Evolutionary conservation across 1,140 invertebrate genomes (phyloP), one percentile per base, ranked within the genome.

Genomic region (Pristionchus pacificus): DNA sequence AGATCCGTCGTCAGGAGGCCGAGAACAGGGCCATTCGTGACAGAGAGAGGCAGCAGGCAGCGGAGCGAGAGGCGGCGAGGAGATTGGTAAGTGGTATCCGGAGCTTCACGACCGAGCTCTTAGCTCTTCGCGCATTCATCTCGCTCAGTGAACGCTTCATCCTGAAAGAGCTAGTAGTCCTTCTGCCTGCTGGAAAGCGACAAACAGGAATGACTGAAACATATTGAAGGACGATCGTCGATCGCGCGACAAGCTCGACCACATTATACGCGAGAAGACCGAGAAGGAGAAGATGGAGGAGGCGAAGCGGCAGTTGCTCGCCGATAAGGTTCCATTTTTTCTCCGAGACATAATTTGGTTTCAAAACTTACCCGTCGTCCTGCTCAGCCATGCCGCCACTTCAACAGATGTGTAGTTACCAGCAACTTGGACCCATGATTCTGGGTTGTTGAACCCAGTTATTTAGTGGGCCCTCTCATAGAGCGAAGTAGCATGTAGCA

Each of bases 281-380:
- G 82, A 84, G 19, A 75, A 74, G 28, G 80, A 84, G 63, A 33
- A 70, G 25, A 78, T 80, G 33, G 82, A 84, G 57, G 14, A 49
- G 2, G 80, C 84, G 66, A 75, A 72, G 29, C 32, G 76, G 49
- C 60, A 75, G 25, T 38, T 77, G 29, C 65, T 81, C 2, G 76
- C 69, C 59, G 73, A 74, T 33, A 70, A 73, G 60, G 71, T 68
- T 30, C 60, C 71, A 0, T 63, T 49, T 10, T 49, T 19, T 49
- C 19, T 49, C n/a, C n/a, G n/a, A n/a, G n/a, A n/a, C n/a, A n/a
- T n/a, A n/a, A n/a, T n/a, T n/a, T n/a, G n/a, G n/a, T n/a, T n/a
- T n/a, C n/a, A n/a, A n/a, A n/a, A n/a, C n/a, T n/a, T n/a, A n/a
- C n/a, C n/a, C n/a, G n/a, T n/a, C n/a, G n/a, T n/a, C n/a, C n/a